Evolutionary conservation across 2,113 vertebrate genomes (phyloP).

Genomic region (Hipposideros armiger): DNA sequence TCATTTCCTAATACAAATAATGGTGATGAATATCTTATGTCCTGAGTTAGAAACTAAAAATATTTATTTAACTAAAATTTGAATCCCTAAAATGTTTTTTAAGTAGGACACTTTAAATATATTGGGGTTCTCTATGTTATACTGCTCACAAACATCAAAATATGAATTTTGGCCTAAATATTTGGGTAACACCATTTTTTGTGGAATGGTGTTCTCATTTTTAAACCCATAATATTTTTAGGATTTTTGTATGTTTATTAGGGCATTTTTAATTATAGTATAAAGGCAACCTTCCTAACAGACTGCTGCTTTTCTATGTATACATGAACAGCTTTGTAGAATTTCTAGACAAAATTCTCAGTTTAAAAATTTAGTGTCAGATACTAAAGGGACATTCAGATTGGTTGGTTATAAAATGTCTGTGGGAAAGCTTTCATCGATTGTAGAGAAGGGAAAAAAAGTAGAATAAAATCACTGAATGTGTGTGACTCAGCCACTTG

Average conservation of each 20-base stretch:
- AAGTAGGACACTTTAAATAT: neutral
- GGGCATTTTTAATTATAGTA: neutral
- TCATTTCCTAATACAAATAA: constrained; percentile 4
- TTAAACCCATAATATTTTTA: neutral
- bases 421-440: neutral
- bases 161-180: neutral
- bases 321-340: neutral
- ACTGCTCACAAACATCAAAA: neutral
- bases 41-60: neutral
- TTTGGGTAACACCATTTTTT: neutral
- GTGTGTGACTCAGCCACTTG: neutral
- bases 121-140: neutral
- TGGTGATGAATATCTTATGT: neutral
- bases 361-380: constrained; percentile 14
- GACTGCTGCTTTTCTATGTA: neutral
- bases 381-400: neutral
- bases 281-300: neutral
- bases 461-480: neutral
- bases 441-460: neutral
- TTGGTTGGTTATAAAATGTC: constrained; percentile 4
- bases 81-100: neutral
- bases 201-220: neutral
- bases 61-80: neutral
- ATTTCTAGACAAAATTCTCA: neutral
- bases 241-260: neutral